Percentiles rank a stretch among this genome's conserved stretches.
Conservation (phyloP, 2,797 vertebrate species). For the Cetoscarus ocellatus region DNA sequence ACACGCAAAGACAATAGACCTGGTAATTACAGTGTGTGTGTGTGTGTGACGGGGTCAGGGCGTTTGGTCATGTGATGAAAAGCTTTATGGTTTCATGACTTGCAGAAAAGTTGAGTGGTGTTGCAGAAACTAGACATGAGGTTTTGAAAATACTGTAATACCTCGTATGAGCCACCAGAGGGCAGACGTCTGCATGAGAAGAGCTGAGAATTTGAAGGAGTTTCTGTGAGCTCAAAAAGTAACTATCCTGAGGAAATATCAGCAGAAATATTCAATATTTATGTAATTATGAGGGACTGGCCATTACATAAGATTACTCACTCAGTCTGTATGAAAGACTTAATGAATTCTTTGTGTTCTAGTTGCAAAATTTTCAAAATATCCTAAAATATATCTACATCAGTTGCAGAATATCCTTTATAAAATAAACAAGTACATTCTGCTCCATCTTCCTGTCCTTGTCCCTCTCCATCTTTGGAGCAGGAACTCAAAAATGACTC, state of each 20-base stretch:
- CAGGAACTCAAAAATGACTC: not conserved
- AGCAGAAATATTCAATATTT: too few species aligned
- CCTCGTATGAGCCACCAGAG: constrained; percentile 44
- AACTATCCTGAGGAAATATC: too few species aligned
- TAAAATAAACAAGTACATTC: not conserved
- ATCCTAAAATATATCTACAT: not conserved
- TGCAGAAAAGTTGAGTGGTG: not conserved
- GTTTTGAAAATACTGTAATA: not conserved
- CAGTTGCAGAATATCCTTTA: not conserved
- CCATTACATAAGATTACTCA: too few species aligned
- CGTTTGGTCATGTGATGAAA: not conserved
- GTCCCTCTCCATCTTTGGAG: not conserved
- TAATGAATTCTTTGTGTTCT: too few species aligned
- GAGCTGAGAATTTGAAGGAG: not conserved
- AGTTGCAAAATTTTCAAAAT: too few species aligned
- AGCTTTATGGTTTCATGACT: too few species aligned
- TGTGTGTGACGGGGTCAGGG: not conserved
- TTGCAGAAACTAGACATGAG: too few species aligned
- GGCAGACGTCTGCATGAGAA: constrained; percentile 6
- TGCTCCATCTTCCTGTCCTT: not conserved
- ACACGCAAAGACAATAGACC: constrained; percentile 95
- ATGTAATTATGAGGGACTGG: too few species aligned
- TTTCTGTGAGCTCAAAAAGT: not conserved
- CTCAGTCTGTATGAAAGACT: too few species aligned
- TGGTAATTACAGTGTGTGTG: constrained; percentile 82